Evolutionary conservation across 2,888 invertebrate genomes (phyloP).

Genomic region (Liopterus haemorrhoidalis): DNA sequence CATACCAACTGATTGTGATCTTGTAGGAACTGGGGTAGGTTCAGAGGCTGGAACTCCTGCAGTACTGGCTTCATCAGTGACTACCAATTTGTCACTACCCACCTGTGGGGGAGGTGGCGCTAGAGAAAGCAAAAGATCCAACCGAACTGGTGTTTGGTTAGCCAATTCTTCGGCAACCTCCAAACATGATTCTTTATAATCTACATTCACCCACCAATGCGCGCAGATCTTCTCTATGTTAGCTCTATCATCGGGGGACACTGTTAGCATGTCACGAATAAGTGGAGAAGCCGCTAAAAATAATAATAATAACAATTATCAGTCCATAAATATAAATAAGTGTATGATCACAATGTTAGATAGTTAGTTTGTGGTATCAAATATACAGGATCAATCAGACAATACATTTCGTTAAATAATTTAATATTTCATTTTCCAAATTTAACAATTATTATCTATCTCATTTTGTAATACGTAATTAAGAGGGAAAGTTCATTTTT

Average conservation of each 20-base stretch:
- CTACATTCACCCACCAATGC: conserved; percentile 95
- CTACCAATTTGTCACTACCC: conserved; percentile 66
- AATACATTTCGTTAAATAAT: too few species aligned
- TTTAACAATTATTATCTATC: too few species aligned
- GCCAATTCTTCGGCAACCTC: conserved; percentile 83
- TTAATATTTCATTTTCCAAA: too few species aligned
- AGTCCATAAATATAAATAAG: too few species aligned
- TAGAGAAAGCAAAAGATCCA: conserved; percentile 78
- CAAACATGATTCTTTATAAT: conserved; percentile 73
- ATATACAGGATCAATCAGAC: too few species aligned
- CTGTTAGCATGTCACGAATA: conserved; percentile 90
- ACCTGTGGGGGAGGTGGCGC: conserved; percentile 72
- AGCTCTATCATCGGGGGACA: conserved; percentile 82
- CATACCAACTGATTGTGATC: conserved; percentile 65
- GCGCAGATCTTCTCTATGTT: conserved; percentile 91
- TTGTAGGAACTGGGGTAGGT: conserved; percentile 42
- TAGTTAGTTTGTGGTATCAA: too few species aligned
- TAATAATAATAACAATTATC: conserved; percentile 11
- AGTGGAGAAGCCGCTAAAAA: conserved; percentile 83
- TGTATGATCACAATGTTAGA: too few species aligned
- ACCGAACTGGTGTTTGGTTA: conserved; percentile 82
- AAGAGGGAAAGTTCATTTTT: too few species aligned
- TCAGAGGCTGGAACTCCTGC: conserved; percentile 31
- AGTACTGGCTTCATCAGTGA: conserved; percentile 51
- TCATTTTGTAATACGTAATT: too few species aligned